Percentiles rank a stretch among this genome's conserved stretches.
These are phyloP conservation scores for Dasypogon diadema DNA, from an alignment of 2,888 invertebrate genomes.

Conservation along the genomic window DNA sequence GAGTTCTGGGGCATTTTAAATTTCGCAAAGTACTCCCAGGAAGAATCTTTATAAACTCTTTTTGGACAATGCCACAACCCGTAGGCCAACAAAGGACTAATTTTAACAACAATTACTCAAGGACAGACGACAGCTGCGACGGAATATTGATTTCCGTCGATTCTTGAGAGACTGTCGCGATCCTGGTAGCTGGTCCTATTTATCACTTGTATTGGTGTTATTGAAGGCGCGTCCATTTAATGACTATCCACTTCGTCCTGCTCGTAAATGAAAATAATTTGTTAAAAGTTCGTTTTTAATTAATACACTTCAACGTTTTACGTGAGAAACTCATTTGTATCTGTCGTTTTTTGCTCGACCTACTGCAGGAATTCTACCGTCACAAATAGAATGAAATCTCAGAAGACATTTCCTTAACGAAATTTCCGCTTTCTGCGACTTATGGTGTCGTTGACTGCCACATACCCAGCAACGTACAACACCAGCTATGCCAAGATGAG, in stretches of 20 bases:
- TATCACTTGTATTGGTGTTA: slow-evolving; percentile 1
- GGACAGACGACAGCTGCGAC: neutral
- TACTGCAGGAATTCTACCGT: neutral
- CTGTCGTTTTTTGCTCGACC: slow-evolving; percentile 23
- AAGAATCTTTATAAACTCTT: too few relatives aligned
- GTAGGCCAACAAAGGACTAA: neutral
- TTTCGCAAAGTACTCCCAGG: too few relatives aligned
- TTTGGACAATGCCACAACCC: too few relatives aligned
- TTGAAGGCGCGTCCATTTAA: neutral
- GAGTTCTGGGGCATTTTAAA: too few relatives aligned
- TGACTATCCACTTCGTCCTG: neutral
- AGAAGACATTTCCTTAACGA: slow-evolving; percentile 17
- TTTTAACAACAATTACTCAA: neutral
- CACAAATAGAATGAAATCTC: slow-evolving; percentile 13
- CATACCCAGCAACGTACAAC: neutral
- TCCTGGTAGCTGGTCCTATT: neutral
- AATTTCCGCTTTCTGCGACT: slow-evolving; percentile 16
- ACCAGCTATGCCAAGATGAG: neutral
- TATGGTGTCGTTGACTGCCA: slow-evolving; percentile 15
- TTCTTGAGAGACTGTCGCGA: neutral
- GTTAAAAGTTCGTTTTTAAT: slow-evolving; percentile 33
- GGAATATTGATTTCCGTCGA: slow-evolving; percentile 17
- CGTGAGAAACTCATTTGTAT: slow-evolving; percentile 8
- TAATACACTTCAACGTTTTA: slow-evolving; percentile 1
- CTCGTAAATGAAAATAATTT: slow-evolving; percentile 38